phyloP scores from a whole-genome alignment of 2,888 invertebrate genomes.

The Nyleta sp. region DNA sequence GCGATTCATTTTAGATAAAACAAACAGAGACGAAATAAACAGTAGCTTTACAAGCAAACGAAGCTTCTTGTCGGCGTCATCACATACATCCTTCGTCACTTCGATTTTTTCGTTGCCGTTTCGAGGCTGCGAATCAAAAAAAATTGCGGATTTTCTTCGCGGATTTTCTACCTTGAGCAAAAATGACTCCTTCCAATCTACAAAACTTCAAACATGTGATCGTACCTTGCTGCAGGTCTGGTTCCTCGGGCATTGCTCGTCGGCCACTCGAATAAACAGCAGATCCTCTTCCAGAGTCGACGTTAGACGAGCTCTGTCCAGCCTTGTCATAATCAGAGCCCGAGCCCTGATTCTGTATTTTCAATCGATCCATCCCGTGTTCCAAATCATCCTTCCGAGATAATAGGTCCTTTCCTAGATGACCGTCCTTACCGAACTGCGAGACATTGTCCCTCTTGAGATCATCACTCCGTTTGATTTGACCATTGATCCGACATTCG shows the following conservation, averaged over 20 bases:
- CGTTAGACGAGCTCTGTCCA: slow-evolving; percentile 88
- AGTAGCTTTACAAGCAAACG: too few species aligned
- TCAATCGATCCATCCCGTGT: slow-evolving; percentile 77
- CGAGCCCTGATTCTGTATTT: slow-evolving; percentile 79
- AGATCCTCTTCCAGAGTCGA: slow-evolving; percentile 91
- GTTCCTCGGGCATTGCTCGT: slow-evolving; percentile 84
- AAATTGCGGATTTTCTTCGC: too few species aligned
- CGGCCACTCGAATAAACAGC: slow-evolving; percentile 91
- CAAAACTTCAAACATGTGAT: slow-evolving; percentile 8
- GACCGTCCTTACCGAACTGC: slow-evolving; percentile 67
- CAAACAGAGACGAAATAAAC: too few species aligned
- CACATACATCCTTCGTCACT: too few species aligned
- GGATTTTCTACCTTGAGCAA: too few species aligned
- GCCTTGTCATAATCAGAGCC: slow-evolving; percentile 89
- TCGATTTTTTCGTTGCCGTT: too few species aligned
- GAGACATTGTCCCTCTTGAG: slow-evolving; percentile 50
- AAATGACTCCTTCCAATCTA: too few species aligned
- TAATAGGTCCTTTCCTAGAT: slow-evolving; percentile 68
- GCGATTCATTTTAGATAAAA: too few species aligned
- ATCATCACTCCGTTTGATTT: slow-evolving; percentile 71
- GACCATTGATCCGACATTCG: slow-evolving; percentile 54
- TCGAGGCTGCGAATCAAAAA: too few species aligned
- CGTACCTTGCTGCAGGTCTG: slow-evolving; percentile 75
- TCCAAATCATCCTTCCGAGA: slow-evolving; percentile 75
- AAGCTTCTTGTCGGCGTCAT: too few species aligned